Percentiles rank a stretch among this genome's conserved stretches.
Conservation (phyloP, 1,140 invertebrate genomes). For the Cardiocondyla obscurior region DNA sequence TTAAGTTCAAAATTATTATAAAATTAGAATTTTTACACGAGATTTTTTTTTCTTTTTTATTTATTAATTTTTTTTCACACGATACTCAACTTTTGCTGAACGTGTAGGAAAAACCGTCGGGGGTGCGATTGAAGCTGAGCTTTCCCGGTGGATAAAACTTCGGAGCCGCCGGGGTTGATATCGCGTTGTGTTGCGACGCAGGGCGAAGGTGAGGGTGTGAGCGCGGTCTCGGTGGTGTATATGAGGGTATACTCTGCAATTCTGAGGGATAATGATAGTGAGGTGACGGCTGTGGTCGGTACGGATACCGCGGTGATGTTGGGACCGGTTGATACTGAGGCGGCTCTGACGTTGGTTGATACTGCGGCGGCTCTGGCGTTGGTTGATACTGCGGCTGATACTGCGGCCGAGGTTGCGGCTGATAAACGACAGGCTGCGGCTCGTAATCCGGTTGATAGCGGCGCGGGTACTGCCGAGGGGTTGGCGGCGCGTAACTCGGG, state of each 20-base stretch:
- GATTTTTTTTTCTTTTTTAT: background rate
- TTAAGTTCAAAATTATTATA: background rate
- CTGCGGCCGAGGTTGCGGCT: constrained; percentile 70
- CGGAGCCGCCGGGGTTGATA: constrained; percentile 88
- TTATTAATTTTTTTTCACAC: background rate
- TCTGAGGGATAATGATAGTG: constrained; percentile 80
- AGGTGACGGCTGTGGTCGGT: constrained; percentile 78
- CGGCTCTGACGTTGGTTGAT: no score
- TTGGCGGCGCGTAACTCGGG: constrained; percentile 71
- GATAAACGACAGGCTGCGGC: constrained; percentile 58
- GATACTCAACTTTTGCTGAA: constrained; percentile 87
- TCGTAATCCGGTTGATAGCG: constrained; percentile 62
- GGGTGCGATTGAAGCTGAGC: constrained; percentile 91
- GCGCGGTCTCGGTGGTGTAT: constrained; percentile 81
- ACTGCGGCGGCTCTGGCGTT: no score
- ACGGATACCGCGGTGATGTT: no score
- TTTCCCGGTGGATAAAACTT: constrained; percentile 93
- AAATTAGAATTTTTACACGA: background rate
- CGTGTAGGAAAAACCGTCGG: constrained; percentile 92
- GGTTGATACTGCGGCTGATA: constrained; percentile 76
- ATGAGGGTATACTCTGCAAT: constrained; percentile 80
- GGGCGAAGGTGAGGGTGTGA: constrained; percentile 76
- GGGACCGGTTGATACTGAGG: constrained; percentile 44
- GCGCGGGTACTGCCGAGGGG: constrained; percentile 55
- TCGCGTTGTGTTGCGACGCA: constrained; percentile 82